Evolutionary conservation across 2,113 vertebrate species (phyloP).

Genomic region (Cyanoliseus patagonus): DNA sequence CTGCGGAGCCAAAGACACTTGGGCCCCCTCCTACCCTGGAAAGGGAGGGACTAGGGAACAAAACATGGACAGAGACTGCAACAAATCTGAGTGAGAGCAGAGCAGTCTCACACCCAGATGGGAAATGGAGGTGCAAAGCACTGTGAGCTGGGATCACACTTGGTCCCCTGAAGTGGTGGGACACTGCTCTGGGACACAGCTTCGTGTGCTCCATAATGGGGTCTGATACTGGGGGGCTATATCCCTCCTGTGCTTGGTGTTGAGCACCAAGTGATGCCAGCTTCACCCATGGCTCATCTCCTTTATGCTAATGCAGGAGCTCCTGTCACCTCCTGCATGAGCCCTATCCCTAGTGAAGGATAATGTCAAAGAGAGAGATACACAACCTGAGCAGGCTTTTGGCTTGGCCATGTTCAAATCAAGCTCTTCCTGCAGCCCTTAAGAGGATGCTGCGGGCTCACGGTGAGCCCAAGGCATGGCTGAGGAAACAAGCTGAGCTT

Average conservation of each 20-base stretch:
- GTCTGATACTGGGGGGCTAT: background rate
- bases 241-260: background rate
- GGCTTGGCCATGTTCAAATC: background rate
- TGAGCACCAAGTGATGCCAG: background rate
- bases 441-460: fast-evolving
- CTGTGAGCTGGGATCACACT: fast-evolving
- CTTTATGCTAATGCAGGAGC: background rate
- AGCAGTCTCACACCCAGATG: background rate
- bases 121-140: fast-evolving
- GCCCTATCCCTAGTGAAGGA: background rate
- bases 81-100: background rate
- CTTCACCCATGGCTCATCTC: fast-evolving
- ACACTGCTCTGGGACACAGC: background rate
- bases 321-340: background rate
- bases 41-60: background rate
- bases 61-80: background rate
- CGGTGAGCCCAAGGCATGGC: fast-evolving
- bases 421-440: background rate
- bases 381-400: background rate
- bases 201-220: background rate
- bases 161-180: background rate
- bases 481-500: background rate
- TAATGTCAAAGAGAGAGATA: background rate
- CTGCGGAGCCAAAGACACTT: background rate
- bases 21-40: background rate